phyloP scores from a whole-genome alignment of 2,888 invertebrate genomes.

The Morpho achilles region DNA sequence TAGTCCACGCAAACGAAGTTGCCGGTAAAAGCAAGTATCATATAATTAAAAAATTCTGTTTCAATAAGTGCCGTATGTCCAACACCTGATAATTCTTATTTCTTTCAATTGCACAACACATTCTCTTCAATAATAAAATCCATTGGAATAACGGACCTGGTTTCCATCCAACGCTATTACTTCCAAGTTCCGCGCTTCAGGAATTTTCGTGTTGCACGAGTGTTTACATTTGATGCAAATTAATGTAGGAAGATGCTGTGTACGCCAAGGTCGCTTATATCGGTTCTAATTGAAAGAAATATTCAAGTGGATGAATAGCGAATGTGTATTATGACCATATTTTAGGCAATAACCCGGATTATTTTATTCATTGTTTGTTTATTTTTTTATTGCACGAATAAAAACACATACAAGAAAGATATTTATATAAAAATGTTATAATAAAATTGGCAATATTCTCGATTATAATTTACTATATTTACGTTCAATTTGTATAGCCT shows the following conservation, averaged over 20 bases:
- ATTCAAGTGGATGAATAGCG: slow-evolving; percentile 24
- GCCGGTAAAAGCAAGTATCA: too few species aligned
- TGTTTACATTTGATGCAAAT: slow-evolving; percentile 16
- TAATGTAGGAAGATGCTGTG: slow-evolving; percentile 23
- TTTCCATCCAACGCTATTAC: slow-evolving; percentile 14
- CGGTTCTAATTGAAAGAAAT: slow-evolving; percentile 33
- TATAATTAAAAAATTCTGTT: too few species aligned
- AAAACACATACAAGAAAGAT: not conserved
- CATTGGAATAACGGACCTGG: slow-evolving; percentile 15
- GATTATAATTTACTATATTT: too few species aligned
- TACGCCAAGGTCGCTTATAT: slow-evolving; percentile 29
- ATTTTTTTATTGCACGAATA: not conserved
- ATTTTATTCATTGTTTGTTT: too few species aligned
- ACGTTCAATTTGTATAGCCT: too few species aligned
- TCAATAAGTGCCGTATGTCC: too few species aligned
- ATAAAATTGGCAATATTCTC: too few species aligned
- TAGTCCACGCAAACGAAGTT: too few species aligned
- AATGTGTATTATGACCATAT: slow-evolving; percentile 13
- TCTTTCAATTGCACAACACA: slow-evolving; percentile 2
- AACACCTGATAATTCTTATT: not conserved
- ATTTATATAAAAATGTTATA: too few species aligned
- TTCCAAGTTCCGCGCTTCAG: slow-evolving; percentile 10
- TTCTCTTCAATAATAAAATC: slow-evolving; percentile 6
- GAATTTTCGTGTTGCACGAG: slow-evolving; percentile 8
- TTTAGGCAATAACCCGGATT: not conserved